Evolutionary conservation across 1,140 invertebrate species (phyloP), one percentile per base, ranked within the genome.

Genomic region (Scaptomyza pallida): DNA sequence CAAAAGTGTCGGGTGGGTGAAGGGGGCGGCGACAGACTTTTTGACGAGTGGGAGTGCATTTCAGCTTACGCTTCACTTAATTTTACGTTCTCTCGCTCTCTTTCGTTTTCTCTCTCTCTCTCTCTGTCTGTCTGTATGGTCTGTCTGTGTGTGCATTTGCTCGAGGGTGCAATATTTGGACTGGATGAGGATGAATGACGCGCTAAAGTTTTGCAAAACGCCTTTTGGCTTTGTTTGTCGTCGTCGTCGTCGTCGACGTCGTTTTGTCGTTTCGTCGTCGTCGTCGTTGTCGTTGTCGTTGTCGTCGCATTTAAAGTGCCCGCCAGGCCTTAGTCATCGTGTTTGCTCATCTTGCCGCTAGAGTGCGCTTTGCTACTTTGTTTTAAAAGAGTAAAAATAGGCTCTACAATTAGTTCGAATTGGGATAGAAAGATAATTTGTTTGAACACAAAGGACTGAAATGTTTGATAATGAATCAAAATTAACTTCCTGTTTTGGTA

Each of bases 41-140:
- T 43, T 62, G 52, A 68, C 57, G 78, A 82, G 82, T 88, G 82
- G 82, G 82, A 88, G 82, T 88, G 82, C 82, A 88, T 88, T 88
- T 88, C 81, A 86, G 78, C 82, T 85, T 85, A 85, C 81, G 81
- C 81, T 85, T 85, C 81, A 85, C 81, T 85, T 85, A 63, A 85
- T 85, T 86, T 85, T 85, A n/a, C 81, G 82, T 83, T 81, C 81
- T 80, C 86, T 85, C 86, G 74, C 80, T 81, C 77, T 62, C 44
- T 59, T 51, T 48, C 33, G 69, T 33, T 63, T 43, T 43, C 48
- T 37, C 19, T 59, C 13, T 54, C n/a, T 35, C 13, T 37, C 15
- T 33, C 21, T 48, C 21, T 57, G 9, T 33, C 33, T 59, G 26
- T 54, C n/a, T 54, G 59, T 55, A 26, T 48, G 43, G 43, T 51